These are phyloP conservation scores for Petrocephalus sullivani DNA, from an alignment of 2,797 vertebrate species.

Conservation along the genomic window DNA sequence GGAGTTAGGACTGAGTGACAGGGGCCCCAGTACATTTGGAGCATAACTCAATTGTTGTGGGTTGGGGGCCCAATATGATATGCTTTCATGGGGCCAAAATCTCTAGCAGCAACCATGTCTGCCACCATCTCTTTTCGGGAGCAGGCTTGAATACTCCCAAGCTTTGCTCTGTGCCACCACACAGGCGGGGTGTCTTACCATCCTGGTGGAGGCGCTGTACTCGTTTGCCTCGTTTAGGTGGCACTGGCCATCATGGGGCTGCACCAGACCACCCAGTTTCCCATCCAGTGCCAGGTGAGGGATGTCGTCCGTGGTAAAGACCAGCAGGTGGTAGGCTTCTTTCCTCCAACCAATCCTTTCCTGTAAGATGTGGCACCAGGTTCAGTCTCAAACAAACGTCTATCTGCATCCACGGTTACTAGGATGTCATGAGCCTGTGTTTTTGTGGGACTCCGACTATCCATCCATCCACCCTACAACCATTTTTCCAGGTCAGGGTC, in stretches of 20 bases:
- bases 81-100: no score
- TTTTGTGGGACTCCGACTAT: background rate
- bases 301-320: slow-evolving; percentile 88
- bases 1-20: background rate
- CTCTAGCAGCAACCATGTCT: no score
- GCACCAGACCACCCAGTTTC: slow-evolving; percentile 83
- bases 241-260: slow-evolving; percentile 87
- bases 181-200: slow-evolving; percentile 65
- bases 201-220: slow-evolving; percentile 79
- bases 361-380: slow-evolving; percentile 54
- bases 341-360: slow-evolving; percentile 92
- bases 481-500: background rate
- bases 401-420: background rate
- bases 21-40: no score
- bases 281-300: slow-evolving; percentile 94
- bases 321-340: slow-evolving; percentile 87
- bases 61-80: no score
- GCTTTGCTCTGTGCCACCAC: background rate
- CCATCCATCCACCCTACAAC: background rate
- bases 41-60: no score
- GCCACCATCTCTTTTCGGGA: background rate
- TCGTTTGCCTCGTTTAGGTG: slow-evolving; percentile 82
- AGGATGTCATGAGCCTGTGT: background rate
- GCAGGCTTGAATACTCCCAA: background rate
- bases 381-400: background rate